phyloP scores from a whole-genome alignment of 2,888 invertebrate genomes.

The Rutpela maculata region DNA sequence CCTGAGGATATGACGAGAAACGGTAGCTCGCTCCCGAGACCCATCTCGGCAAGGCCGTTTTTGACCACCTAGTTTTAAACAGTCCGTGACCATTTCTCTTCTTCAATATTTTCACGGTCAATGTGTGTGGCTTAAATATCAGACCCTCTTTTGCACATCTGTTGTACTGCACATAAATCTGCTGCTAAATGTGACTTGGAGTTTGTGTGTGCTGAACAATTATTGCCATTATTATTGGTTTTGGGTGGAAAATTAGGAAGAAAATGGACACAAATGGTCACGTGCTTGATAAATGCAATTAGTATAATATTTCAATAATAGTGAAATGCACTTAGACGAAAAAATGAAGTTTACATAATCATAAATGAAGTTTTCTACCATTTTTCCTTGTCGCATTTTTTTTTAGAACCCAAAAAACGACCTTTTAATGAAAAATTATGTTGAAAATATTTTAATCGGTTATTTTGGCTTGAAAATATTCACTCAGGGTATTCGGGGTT shows the following conservation, averaged over 20 bases:
- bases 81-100: constrained; percentile 3
- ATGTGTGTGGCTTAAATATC: constrained; percentile 40
- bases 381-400: too few species aligned
- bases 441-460: too few species aligned
- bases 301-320: too few species aligned
- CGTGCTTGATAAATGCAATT: too few species aligned
- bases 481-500: too few species aligned
- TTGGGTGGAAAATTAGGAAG: not conserved
- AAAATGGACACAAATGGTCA: not conserved
- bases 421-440: too few species aligned
- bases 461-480: too few species aligned
- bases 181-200: not conserved
- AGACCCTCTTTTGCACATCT: constrained; percentile 44
- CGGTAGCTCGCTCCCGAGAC: constrained; percentile 29
- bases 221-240: not conserved
- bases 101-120: constrained; percentile 21
- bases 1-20: constrained; percentile 7
- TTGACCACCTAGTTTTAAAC: constrained; percentile 38
- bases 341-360: too few species aligned
- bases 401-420: too few species aligned
- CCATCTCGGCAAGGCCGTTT: constrained; percentile 36
- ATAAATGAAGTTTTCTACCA: too few species aligned
- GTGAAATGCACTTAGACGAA: too few species aligned
- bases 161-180: constrained; percentile 37
- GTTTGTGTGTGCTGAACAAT: not conserved